Evolutionary conservation across 2,113 vertebrate genomes (phyloP).

Genomic region (Embiotoca jacksoni): DNA sequence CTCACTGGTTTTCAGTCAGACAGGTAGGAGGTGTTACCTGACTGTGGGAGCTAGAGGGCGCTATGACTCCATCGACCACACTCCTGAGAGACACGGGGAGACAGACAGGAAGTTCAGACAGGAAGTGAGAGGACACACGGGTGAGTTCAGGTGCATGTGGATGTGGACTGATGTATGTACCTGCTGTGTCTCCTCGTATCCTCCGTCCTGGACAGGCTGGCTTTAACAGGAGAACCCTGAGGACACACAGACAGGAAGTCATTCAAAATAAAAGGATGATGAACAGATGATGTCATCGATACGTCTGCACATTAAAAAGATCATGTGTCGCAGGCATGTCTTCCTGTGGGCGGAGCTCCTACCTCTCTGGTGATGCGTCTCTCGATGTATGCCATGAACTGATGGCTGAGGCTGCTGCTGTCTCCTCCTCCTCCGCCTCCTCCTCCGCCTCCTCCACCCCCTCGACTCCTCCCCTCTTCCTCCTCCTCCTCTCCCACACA

Average conservation of each 20-base stretch:
- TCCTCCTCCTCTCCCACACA: slow-evolving; percentile 71
- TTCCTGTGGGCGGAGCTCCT: not conserved
- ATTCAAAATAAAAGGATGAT: no score
- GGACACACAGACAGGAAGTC: slow-evolving; percentile 40
- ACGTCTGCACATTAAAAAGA: no score
- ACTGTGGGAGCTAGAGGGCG: slow-evolving; percentile 56
- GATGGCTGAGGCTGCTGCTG: slow-evolving; percentile 74
- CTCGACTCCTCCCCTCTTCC: slow-evolving; percentile 46
- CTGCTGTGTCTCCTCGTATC: slow-evolving; percentile 86
- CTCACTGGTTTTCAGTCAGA: not conserved
- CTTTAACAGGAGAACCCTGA: slow-evolving; percentile 89
- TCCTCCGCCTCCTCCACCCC: slow-evolving; percentile 22
- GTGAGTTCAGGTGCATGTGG: not conserved
- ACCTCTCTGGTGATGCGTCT: slow-evolving; percentile 78
- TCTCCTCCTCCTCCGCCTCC: slow-evolving; percentile 29
- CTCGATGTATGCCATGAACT: slow-evolving; percentile 82
- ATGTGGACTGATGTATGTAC: slow-evolving; percentile 70
- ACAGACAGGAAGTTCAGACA: not conserved
- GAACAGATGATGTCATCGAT: no score
- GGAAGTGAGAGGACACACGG: not conserved
- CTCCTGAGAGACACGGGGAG: slow-evolving; percentile 53
- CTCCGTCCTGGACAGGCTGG: slow-evolving; percentile 81
- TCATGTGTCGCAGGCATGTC: no score
- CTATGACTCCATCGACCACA: slow-evolving; percentile 62
- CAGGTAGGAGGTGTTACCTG: slow-evolving; percentile 71